phyloP scores from a whole-genome alignment of 2,797 vertebrate genomes.

The Tiaroga cobitis region DNA sequence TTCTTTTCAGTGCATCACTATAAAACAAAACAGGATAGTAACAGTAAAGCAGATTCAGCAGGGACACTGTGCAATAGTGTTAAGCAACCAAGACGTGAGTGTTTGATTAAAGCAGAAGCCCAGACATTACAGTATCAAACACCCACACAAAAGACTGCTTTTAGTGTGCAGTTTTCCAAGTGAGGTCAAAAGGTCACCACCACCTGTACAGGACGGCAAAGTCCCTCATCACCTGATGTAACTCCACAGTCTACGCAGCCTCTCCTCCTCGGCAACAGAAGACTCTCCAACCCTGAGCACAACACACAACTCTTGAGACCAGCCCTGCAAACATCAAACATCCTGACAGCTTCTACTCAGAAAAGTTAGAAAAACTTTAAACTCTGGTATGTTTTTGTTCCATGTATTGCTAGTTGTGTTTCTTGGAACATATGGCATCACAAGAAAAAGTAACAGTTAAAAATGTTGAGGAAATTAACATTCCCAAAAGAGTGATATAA shows the following conservation, averaged over 20 bases:
- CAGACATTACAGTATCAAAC: slow-evolving; percentile 15
- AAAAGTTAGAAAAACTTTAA: neutral
- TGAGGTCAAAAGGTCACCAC: slow-evolving; percentile 32
- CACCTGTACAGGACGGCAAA: slow-evolving; percentile 59
- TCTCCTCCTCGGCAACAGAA: slow-evolving; percentile 78
- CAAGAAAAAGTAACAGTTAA: neutral
- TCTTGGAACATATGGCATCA: neutral
- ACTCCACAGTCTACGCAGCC: slow-evolving; percentile 75
- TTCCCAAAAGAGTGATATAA: neutral
- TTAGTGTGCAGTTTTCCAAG: neutral
- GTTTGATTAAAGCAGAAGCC: neutral
- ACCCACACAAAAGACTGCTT: neutral
- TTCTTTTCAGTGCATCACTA: neutral
- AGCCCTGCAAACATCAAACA: slow-evolving; percentile 6
- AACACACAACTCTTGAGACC: slow-evolving; percentile 73
- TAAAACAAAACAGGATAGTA: neutral
- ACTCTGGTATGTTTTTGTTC: neutral
- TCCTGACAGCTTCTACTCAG: neutral
- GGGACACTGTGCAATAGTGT: neutral
- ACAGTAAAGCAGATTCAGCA: neutral
- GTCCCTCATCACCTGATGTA: slow-evolving; percentile 84
- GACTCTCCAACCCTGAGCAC: slow-evolving; percentile 81
- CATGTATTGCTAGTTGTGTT: neutral
- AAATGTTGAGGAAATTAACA: neutral
- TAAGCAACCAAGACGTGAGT: neutral